phyloP scores from a whole-genome alignment of 2,113 vertebrate species.

The Danionella cerebrum region DNA sequence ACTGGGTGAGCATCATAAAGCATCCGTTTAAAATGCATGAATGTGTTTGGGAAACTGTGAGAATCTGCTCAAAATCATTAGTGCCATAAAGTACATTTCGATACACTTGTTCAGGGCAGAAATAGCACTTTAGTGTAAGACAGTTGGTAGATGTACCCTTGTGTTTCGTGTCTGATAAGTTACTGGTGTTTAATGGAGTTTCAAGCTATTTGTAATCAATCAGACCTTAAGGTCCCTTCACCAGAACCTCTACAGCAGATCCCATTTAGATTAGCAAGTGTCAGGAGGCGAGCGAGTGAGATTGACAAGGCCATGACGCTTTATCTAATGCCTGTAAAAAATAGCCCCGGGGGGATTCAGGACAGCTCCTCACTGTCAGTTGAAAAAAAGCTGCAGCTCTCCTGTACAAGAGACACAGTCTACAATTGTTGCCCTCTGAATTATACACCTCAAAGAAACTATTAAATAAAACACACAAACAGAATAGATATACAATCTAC shows the following conservation, averaged over 20 bases:
- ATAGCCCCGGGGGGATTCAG: background rate
- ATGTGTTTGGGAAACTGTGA: conserved; percentile 1
- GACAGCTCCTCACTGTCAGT: conserved; percentile 4
- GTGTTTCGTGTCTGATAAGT: conserved; percentile 2
- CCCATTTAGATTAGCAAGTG: conserved; percentile 41
- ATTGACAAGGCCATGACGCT: conserved; percentile 34
- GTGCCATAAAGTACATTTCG: background rate
- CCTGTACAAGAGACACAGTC: background rate
- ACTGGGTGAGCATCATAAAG: background rate
- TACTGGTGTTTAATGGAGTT: conserved; percentile 19
- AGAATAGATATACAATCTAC: no score
- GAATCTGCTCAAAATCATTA: background rate
- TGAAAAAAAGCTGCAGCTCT: background rate
- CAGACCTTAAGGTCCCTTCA: conserved; percentile 3
- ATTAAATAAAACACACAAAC: background rate
- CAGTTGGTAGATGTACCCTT: conserved; percentile 1
- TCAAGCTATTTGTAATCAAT: background rate
- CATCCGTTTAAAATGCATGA: conserved; percentile 10
- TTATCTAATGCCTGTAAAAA: conserved; percentile 30
- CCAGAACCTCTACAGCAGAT: conserved; percentile 27
- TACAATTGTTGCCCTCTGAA: background rate
- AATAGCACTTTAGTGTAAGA: background rate
- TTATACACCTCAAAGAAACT: background rate
- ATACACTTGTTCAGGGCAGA: background rate
- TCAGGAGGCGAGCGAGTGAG: conserved; percentile 6